A percentile compares a stretch with the other conserved stretches of the same genome.
phyloP scores from a whole-genome alignment of 2,888 invertebrate species.

The Germaria angustata region DNA sequence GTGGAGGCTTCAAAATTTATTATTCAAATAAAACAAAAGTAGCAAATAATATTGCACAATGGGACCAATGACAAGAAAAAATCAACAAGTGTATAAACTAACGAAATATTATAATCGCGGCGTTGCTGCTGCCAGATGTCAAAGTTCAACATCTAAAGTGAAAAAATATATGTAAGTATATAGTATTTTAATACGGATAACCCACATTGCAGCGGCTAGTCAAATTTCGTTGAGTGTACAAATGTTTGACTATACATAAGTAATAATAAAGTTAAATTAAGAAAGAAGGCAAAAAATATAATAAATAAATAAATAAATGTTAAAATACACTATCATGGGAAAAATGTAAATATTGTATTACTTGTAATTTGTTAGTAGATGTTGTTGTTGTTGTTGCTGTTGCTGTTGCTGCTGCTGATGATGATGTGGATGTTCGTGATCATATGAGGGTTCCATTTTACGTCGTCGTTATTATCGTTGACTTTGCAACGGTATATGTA shows the following conservation, averaged over 20 bases:
- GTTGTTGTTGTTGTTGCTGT: slow-evolving; percentile 77
- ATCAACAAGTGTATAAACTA: too few relatives aligned
- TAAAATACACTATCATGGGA: slow-evolving; percentile 75
- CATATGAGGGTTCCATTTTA: slow-evolving; percentile 80
- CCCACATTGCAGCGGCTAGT: not conserved
- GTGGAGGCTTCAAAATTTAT: too few relatives aligned
- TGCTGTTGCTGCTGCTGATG: slow-evolving; percentile 77
- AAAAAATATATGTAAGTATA: too few relatives aligned
- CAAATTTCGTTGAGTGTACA: slow-evolving; percentile 15
- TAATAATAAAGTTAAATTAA: slow-evolving; percentile 53
- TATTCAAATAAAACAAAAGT: too few relatives aligned
- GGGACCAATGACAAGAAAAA: too few relatives aligned
- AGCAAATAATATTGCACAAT: too few relatives aligned
- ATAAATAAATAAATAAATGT: slow-evolving; percentile 47
- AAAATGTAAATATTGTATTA: slow-evolving; percentile 78
- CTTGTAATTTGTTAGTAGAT: slow-evolving; percentile 80
- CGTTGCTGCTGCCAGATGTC: too few relatives aligned
- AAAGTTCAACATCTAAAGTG: too few relatives aligned
- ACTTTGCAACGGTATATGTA: slow-evolving; percentile 65
- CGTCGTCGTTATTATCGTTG: slow-evolving; percentile 63
- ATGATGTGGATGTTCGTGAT: slow-evolving; percentile 79
- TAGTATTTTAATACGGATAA: too few relatives aligned
- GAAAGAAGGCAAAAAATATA: slow-evolving; percentile 16
- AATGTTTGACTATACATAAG: slow-evolving; percentile 28
- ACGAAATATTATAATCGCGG: too few relatives aligned